These are phyloP conservation scores for Chelonoidis abingdonii DNA, from an alignment of 2,113 vertebrate genomes.

Conservation along the genomic window DNA sequence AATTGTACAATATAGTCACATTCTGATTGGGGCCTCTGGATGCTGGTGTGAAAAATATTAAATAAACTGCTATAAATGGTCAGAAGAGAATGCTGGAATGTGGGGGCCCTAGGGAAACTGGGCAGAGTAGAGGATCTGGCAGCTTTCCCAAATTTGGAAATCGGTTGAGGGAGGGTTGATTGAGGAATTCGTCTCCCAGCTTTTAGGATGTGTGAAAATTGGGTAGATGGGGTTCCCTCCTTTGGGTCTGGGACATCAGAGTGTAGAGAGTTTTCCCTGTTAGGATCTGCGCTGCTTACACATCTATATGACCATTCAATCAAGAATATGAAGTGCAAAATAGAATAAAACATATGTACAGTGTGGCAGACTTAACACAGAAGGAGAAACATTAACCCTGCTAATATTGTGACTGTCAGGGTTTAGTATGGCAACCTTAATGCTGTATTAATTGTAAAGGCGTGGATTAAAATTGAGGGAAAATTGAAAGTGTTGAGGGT, in stretches of 20 bases:
- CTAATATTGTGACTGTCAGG: rapidly evolving
- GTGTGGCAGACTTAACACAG: neutral
- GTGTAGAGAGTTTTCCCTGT: neutral
- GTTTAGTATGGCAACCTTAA: neutral
- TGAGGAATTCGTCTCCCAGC: neutral
- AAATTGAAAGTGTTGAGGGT: neutral
- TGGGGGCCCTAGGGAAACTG: neutral
- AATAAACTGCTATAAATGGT: neutral
- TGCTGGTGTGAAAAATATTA: neutral
- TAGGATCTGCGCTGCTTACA: neutral
- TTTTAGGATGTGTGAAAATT: neutral
- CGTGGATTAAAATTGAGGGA: neutral
- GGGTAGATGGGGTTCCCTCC: neutral
- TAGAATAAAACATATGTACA: neutral
- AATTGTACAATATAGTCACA: neutral
- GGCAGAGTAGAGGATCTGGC: neutral
- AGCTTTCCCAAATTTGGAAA: neutral
- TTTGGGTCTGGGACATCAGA: neutral
- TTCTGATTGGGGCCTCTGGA: neutral
- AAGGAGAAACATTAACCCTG: neutral
- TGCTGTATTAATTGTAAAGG: neutral
- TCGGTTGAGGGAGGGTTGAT: neutral
- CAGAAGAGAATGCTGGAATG: neutral
- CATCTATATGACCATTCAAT: neutral
- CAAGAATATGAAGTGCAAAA: neutral